A percentile compares a stretch with the other conserved stretches of the same genome.
Conservation (phyloP, 2,888 invertebrate genomes). For the Globia sparganii region DNA sequence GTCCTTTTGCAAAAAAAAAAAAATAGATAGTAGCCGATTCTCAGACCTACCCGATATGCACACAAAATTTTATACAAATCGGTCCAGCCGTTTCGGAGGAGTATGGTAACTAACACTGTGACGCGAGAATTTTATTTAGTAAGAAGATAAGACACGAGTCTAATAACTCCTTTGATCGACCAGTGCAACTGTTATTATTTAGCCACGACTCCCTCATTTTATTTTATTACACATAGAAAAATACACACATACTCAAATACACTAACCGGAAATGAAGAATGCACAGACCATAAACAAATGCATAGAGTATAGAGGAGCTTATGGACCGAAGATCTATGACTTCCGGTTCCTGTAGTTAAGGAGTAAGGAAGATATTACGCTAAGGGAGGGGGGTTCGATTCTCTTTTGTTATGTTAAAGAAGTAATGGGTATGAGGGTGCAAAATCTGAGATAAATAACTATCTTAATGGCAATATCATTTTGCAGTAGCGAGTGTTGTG, state of each 20-base stretch:
- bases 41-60: no score
- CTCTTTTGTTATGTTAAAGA: conserved; percentile 62
- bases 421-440: conserved; percentile 37
- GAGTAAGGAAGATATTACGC: conserved; percentile 59
- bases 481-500: background rate
- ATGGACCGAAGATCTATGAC: conserved; percentile 74
- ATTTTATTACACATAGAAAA: background rate
- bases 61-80: no score
- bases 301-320: conserved; percentile 58
- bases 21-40: no score
- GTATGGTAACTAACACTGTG: no score
- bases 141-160: no score
- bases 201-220: background rate
- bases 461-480: conserved; percentile 18
- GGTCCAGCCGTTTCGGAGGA: no score
- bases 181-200: background rate
- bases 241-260: background rate
- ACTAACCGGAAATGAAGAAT: conserved; percentile 61
- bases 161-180: background rate
- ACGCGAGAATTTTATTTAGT: no score
- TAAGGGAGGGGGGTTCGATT: conserved; percentile 48
- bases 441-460: conserved; percentile 21
- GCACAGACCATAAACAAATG: conserved; percentile 60
- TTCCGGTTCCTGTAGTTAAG: conserved; percentile 67
- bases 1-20: no score